These are phyloP conservation scores for Andrena hattorfiana DNA, from an alignment of 2,888 invertebrate genomes.

Conservation along the genomic window DNA sequence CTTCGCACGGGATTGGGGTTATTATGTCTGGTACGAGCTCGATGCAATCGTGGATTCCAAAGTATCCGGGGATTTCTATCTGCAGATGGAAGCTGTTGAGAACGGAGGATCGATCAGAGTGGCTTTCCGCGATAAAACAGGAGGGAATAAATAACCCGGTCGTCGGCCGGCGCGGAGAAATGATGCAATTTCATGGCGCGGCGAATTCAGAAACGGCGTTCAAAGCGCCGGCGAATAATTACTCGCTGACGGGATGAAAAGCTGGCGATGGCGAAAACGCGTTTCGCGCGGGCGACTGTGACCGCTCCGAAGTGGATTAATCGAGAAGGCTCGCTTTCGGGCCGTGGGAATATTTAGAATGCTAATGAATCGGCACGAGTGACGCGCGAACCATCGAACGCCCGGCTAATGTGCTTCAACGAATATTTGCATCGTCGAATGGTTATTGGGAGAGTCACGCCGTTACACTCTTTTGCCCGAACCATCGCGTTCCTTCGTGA, in stretches of 20 bases:
- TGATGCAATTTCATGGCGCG: neutral
- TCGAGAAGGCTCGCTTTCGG: neutral
- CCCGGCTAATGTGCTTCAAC: too few relatives aligned
- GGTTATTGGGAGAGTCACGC: too few relatives aligned
- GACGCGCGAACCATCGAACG: neutral
- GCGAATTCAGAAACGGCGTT: constrained; percentile 1
- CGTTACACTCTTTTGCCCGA: too few relatives aligned
- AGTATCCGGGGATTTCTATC: neutral
- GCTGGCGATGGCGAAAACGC: neutral
- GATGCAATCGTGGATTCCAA: neutral
- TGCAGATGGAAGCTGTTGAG: too few relatives aligned
- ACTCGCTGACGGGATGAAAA: neutral
- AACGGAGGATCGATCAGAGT: neutral
- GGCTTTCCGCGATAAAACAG: too few relatives aligned
- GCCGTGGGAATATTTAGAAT: constrained; percentile 16
- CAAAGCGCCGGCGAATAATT: constrained; percentile 8
- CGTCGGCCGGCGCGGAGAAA: too few relatives aligned
- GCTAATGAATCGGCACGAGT: constrained; percentile 8
- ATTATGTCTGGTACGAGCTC: neutral
- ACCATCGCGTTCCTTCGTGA: too few relatives aligned
- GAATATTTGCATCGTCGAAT: too few relatives aligned
- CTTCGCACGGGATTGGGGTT: neutral
- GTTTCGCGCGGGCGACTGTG: neutral
- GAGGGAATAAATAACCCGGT: too few relatives aligned
- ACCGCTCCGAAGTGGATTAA: neutral